These are phyloP conservation scores for Morbakka virulenta DNA, from an alignment of 30 jellyfish, hydroid and myxozoan species.

Conservation along the genomic window DNA sequence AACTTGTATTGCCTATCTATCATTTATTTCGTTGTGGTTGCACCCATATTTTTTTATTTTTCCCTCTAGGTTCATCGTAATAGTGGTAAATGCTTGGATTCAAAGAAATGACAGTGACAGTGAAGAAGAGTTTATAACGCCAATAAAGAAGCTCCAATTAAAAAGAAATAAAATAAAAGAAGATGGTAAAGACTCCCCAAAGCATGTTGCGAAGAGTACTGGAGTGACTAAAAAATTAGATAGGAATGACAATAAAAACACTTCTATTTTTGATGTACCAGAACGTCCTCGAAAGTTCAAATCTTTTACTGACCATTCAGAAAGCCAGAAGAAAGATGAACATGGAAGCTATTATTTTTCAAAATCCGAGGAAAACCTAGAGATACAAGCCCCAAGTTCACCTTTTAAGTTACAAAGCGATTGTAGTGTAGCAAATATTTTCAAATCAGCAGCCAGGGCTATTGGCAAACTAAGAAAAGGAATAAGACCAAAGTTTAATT, in stretches of 20 bases:
- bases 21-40: too few relatives aligned
- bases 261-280: background rate
- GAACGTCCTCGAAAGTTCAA: background rate
- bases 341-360: too few relatives aligned
- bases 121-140: background rate
- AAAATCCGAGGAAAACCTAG: background rate
- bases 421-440: too few relatives aligned
- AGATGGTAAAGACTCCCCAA: background rate
- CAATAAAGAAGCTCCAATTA: background rate
- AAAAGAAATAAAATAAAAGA: too few relatives aligned
- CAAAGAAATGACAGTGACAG: conserved; percentile 23
- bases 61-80: conserved; percentile 28
- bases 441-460: conserved; percentile 10
- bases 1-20: too few relatives aligned
- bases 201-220: background rate
- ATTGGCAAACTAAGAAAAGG: background rate
- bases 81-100: conserved; percentile 42
- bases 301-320: too few relatives aligned
- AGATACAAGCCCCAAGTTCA: background rate
- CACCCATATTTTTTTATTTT: too few relatives aligned
- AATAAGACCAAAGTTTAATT: conserved; percentile 14
- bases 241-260: too few relatives aligned
- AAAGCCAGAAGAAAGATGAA: too few relatives aligned
- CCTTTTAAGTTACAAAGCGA: background rate
- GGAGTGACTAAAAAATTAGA: background rate